Conservation (phyloP, 2,113 vertebrate genomes). For the Grammomys surdaster region DNA sequence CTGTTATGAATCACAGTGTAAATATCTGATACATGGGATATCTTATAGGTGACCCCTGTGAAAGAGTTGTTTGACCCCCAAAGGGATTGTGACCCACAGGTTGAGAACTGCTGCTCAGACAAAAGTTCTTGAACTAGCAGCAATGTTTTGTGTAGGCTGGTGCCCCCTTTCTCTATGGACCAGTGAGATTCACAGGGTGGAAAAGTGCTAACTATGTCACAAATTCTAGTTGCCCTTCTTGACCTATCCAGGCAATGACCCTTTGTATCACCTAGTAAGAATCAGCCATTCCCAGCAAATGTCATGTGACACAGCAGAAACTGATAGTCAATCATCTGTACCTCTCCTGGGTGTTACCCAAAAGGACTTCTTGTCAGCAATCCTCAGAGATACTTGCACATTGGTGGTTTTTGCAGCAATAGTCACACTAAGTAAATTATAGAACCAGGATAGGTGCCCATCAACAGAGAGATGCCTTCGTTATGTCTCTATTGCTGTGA, state of each 20-base stretch:
- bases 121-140: neutral
- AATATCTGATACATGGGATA: neutral
- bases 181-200: neutral
- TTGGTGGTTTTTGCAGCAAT: neutral
- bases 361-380: neutral
- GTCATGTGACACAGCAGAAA: neutral
- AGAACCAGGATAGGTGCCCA: neutral
- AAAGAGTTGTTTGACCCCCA: neutral
- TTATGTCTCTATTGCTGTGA: neutral
- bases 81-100: neutral
- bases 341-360: neutral
- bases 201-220: neutral
- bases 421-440: no score
- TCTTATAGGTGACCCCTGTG: neutral
- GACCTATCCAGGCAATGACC: neutral
- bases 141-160: neutral
- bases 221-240: neutral
- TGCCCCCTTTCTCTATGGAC: neutral
- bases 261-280: no score
- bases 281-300: neutral
- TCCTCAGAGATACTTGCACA: neutral
- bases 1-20: neutral
- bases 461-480: neutral
- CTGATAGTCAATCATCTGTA: neutral
- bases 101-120: neutral